Percentiles rank a stretch among this genome's conserved stretches.
These are phyloP conservation scores for Psettodes erumei DNA, from an alignment of 2,113 vertebrate genomes.

Conservation along the genomic window DNA sequence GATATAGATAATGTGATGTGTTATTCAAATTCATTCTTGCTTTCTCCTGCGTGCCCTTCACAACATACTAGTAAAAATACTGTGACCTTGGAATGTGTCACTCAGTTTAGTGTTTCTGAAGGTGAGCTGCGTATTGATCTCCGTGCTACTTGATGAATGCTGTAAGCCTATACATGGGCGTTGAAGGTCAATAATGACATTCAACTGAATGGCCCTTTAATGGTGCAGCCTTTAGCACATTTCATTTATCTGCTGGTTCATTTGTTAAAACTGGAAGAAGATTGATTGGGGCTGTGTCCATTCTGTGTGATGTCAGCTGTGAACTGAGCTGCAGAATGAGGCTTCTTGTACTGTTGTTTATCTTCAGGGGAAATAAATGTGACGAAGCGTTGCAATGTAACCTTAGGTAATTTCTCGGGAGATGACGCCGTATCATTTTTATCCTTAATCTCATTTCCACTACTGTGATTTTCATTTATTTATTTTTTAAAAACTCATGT, in stretches of 20 bases:
- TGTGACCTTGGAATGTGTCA: slow-evolving; percentile 58
- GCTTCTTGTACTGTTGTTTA: neutral
- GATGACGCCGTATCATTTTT: neutral
- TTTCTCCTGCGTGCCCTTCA: slow-evolving; percentile 14
- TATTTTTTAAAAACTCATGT: neutral
- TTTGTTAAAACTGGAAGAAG: slow-evolving; percentile 23
- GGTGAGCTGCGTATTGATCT: slow-evolving; percentile 66
- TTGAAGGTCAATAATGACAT: slow-evolving; percentile 61
- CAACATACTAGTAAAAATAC: slow-evolving; percentile 51
- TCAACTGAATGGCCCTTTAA: slow-evolving; percentile 47
- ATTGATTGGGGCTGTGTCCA: neutral
- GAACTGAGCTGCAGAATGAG: neutral
- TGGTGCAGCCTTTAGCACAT: slow-evolving; percentile 23
- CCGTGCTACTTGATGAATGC: slow-evolving; percentile 65
- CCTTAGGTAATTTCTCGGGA: neutral
- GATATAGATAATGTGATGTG: neutral
- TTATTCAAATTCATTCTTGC: neutral
- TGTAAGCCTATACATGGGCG: slow-evolving; percentile 59
- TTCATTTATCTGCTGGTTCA: slow-evolving; percentile 18
- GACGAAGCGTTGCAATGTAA: neutral
- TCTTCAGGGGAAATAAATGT: neutral
- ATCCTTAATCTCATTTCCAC: neutral
- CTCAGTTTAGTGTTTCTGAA: slow-evolving; percentile 67
- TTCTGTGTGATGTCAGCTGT: neutral
- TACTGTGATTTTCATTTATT: neutral